Evolutionary conservation across 2,113 vertebrate genomes (phyloP).

Genomic region (Todiramphus saurophagus): DNA sequence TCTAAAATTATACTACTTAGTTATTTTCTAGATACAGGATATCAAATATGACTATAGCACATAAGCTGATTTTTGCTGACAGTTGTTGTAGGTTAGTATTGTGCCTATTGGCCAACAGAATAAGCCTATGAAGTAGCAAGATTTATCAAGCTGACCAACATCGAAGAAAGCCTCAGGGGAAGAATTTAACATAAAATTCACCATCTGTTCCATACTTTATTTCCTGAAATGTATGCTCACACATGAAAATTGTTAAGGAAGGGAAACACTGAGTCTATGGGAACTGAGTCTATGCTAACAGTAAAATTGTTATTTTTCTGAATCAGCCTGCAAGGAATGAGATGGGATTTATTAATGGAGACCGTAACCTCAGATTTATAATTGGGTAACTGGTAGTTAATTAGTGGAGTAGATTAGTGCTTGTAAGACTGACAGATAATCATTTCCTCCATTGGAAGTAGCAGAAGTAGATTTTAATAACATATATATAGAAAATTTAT

Average conservation of each 20-base stretch:
- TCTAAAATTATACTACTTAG: not conserved
- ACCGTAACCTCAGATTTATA: not conserved
- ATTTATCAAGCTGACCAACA: not conserved
- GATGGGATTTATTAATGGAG: not conserved
- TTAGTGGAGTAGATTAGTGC: not conserved
- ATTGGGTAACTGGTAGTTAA: not conserved
- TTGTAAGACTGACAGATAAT: not conserved
- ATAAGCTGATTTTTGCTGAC: not conserved
- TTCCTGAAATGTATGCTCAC: not conserved
- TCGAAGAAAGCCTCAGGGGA: not conserved
- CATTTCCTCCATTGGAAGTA: not conserved
- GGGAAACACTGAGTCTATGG: not conserved
- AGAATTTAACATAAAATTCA: not conserved
- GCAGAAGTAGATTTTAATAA: not conserved
- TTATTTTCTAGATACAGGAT: not conserved
- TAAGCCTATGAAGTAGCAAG: not conserved
- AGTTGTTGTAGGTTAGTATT: not conserved
- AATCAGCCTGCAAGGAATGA: not conserved
- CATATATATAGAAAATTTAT: not conserved
- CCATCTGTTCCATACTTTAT: not conserved
- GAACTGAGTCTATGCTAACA: not conserved
- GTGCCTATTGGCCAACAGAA: not conserved
- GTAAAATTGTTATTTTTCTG: not conserved
- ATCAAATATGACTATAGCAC: not conserved
- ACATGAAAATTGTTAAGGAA: not conserved